These are phyloP conservation scores for Cirrhinus mrigala DNA, from an alignment of 2,797 vertebrate species.

Conservation along the genomic window DNA sequence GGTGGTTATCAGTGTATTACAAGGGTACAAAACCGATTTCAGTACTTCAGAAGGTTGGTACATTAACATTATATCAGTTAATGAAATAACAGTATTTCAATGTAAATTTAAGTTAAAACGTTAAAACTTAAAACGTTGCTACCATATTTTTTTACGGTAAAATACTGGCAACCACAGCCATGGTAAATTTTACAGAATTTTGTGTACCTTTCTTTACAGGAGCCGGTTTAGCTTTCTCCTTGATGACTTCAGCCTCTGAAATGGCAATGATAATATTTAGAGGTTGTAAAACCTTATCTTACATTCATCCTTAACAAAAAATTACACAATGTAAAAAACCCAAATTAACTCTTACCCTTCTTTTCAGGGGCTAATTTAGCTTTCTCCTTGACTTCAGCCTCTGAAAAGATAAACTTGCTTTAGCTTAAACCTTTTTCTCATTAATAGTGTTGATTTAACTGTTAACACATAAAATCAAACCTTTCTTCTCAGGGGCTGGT, in stretches of 20 bases:
- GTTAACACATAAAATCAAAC: neutral
- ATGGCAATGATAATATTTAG: neutral
- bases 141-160: too few relatives aligned
- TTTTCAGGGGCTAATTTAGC: conserved; percentile 49
- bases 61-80: too few relatives aligned
- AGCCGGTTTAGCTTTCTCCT: conserved; percentile 62
- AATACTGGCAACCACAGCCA: too few relatives aligned
- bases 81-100: too few relatives aligned
- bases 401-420: conserved; percentile 21
- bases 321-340: too few relatives aligned
- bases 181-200: too few relatives aligned
- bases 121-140: too few relatives aligned
- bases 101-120: too few relatives aligned
- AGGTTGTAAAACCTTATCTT: neutral
- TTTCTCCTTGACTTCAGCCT: conserved; percentile 55
- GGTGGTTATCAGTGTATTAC: too few relatives aligned
- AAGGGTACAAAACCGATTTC: too few relatives aligned
- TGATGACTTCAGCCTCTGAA: conserved; percentile 52
- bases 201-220: conserved; percentile 60
- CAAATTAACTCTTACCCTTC: neutral
- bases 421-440: neutral
- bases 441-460: neutral
- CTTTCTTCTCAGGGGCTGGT: conserved; percentile 48
- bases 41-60: too few relatives aligned
- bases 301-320: neutral